These are phyloP conservation scores for Dolichallabes microphthalmus DNA, from an alignment of 2,113 vertebrate genomes.

Conservation along the genomic window DNA sequence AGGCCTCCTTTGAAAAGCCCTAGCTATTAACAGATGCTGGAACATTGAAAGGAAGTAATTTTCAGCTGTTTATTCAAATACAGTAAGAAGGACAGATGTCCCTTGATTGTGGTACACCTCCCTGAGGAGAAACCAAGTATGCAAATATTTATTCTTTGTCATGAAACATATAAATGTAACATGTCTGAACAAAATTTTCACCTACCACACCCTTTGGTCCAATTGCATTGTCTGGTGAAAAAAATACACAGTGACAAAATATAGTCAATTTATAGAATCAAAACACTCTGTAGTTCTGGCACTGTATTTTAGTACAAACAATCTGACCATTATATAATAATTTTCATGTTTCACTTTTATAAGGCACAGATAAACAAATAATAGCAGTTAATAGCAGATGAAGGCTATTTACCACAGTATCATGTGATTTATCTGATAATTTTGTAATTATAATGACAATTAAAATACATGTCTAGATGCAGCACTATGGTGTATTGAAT, in stretches of 20 bases:
- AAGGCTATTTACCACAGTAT: neutral
- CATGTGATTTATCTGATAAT: neutral
- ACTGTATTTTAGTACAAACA: conserved; percentile 20
- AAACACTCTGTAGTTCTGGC: conserved; percentile 16
- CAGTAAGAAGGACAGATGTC: conserved; percentile 34
- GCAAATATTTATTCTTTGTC: conserved; percentile 37
- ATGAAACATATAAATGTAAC: conserved; percentile 32
- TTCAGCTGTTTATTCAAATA: conserved; percentile 56
- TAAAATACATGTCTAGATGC: neutral
- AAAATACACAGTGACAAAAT: conserved; percentile 8
- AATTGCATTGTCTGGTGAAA: neutral
- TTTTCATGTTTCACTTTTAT: neutral
- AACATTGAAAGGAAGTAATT: conserved; percentile 50
- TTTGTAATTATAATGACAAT: neutral
- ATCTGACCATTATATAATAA: neutral
- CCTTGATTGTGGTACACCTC: conserved; percentile 34
- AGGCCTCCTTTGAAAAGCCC: conserved; percentile 41
- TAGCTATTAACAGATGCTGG: conserved; percentile 13
- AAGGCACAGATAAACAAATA: neutral
- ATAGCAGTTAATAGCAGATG: neutral
- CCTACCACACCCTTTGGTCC: conserved; percentile 16
- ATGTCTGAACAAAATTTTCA: neutral
- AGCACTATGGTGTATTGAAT: neutral
- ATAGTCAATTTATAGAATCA: conserved; percentile 27
- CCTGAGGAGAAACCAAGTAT: conserved; percentile 39